Evolutionary conservation across 2,888 invertebrate species (phyloP), one percentile per base, ranked within the genome.

Genomic region (Drosophila picticornis): DNA sequence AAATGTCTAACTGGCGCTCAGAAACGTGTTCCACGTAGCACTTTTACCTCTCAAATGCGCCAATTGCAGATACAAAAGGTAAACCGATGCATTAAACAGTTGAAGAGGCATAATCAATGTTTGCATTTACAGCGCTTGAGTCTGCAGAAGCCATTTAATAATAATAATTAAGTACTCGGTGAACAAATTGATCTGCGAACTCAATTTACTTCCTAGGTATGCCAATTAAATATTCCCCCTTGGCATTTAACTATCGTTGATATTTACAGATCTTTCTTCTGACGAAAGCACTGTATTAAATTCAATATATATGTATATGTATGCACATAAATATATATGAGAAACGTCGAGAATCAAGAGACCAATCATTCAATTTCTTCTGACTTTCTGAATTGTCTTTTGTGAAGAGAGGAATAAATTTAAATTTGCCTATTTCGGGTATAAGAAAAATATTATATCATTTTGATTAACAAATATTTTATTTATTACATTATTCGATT

Each of bases 401-500:
- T 55, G n/a, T 36, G n/a, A 27, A 46, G 6, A 36, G 61, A 1
- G 38, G 11, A 50, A 43, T 34, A 51, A 40, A 57, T 11, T 27
- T 38, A 32, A 31, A 56, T 60, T 64, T 48, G 19, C 60, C 46
- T 31, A 43, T 25, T 27, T 50, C 56, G 51, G 31, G 34, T 61
- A 38, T 40, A 52, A 22, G 31, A 16, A 62, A 22, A 6, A 22
- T 27, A 50, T 27, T 13, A 6, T 51, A 19, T 29, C 4, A 36
- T 27, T 40, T 69, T 69, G 77, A 71, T 80, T 58, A 80, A 64
- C 70, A 74, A 87, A 65, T 81, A 82, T 78, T 67, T 69, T 83
- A 85, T 69, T 83, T 70, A 80, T 56, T 73, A 58, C 64, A 55
- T 72, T 82, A 80, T 73, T 80, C 59, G 80, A 90, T 87, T 87